Evolutionary conservation across 2,888 invertebrate species (phyloP).

Genomic region (Hermaeophaga mercurialis): DNA sequence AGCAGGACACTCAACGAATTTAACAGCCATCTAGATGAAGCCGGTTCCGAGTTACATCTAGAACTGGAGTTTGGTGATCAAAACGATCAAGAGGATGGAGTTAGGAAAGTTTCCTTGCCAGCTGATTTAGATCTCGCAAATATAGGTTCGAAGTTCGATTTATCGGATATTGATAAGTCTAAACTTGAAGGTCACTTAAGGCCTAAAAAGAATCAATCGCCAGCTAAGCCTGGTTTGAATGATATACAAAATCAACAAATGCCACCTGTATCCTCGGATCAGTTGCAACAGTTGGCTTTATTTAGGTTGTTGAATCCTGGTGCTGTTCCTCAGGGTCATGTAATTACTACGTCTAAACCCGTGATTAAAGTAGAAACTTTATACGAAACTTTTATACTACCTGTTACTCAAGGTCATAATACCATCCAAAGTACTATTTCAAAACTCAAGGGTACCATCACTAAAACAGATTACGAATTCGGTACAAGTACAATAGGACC

Average conservation of each 20-base stretch:
- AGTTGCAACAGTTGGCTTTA: conserved; percentile 56
- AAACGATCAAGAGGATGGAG: conserved; percentile 66
- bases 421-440: conserved; percentile 81
- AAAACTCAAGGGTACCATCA: conserved; percentile 75
- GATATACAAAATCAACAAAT: conserved; percentile 50
- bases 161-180: conserved; percentile 71
- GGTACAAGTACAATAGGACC: conserved; percentile 74
- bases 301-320: conserved; percentile 72
- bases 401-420: conserved; percentile 74
- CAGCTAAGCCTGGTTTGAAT: conserved; percentile 44
- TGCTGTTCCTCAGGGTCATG: conserved; percentile 69
- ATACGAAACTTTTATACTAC: conserved; percentile 82
- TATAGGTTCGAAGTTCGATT: conserved; percentile 73
- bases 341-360: conserved; percentile 80
- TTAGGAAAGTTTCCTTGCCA: conserved; percentile 62
- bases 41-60: conserved; percentile 83
- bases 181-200: conserved; percentile 62
- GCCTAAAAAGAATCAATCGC: conserved; percentile 56
- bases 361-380: conserved; percentile 76
- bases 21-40: conserved; percentile 85
- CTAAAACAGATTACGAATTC: conserved; percentile 78
- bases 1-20: conserved; percentile 87
- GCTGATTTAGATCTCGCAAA: conserved; percentile 73
- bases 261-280: conserved; percentile 45
- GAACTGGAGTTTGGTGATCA: conserved; percentile 87